Evolutionary conservation across 2,888 invertebrate genomes (phyloP).

Genomic region (Cremastinae sp.): DNA sequence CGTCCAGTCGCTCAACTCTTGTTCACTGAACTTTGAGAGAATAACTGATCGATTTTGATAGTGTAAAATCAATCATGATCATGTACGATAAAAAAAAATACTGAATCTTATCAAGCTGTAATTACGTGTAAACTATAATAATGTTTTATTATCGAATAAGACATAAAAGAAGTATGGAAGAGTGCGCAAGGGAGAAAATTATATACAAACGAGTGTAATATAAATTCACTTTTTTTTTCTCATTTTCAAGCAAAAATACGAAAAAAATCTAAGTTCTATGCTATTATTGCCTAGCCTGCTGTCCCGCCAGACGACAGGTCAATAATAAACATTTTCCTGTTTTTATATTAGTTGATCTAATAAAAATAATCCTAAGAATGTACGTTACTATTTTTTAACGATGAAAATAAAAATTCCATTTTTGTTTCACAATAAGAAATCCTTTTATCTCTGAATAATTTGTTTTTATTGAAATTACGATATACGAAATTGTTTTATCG

Average conservation of each 20-base stretch:
- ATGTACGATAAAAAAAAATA: constrained; percentile 23
- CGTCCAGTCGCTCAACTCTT: constrained; percentile 17
- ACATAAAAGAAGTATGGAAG: constrained; percentile 38
- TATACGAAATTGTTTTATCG: too few species aligned
- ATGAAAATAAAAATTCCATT: too few species aligned
- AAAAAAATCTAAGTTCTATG: neutral
- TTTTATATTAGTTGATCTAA: neutral
- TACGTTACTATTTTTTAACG: too few species aligned
- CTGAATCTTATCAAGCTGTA: constrained; percentile 44
- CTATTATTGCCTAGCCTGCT: neutral
- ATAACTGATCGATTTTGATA: constrained; percentile 11
- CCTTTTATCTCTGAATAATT: too few species aligned
- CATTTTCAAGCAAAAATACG: neutral
- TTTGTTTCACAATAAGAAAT: too few species aligned
- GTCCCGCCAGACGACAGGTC: neutral
- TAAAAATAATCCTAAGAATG: neutral
- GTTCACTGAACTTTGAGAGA: constrained; percentile 3
- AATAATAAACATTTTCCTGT: neutral
- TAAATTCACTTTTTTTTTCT: constrained; percentile 9
- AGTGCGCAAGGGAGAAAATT: constrained; percentile 49
- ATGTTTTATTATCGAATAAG: constrained; percentile 41
- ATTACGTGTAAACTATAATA: constrained; percentile 22
- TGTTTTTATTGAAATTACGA: too few species aligned
- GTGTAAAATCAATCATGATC: constrained; percentile 14
- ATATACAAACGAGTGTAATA: constrained; percentile 55